Conservation (phyloP, 2,797 vertebrate genomes). For the Hemibagrus guttatus region DNA sequence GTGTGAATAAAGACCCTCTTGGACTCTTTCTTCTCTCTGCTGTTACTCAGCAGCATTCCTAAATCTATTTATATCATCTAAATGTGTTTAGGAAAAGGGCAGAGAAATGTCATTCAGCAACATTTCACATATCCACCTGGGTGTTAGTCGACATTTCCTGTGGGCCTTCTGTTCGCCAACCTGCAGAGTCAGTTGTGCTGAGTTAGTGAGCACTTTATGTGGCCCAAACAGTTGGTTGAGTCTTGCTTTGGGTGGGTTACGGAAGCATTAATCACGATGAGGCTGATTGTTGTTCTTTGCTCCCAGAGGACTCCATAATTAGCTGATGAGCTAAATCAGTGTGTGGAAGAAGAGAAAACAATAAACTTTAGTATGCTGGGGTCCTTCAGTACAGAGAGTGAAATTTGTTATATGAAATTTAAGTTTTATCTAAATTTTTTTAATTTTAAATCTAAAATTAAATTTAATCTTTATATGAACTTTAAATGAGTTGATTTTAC, state of each 20-base stretch:
- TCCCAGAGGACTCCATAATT: constrained; percentile 9
- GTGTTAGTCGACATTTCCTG: background rate
- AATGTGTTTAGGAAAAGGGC: constrained; percentile 19
- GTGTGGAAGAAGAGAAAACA: background rate
- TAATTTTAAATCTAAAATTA: no score
- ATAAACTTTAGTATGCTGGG: background rate
- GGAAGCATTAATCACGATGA: constrained; percentile 22
- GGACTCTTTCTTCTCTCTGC: constrained; percentile 2
- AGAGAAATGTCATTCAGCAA: constrained; percentile 19
- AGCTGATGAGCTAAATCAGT: constrained; percentile 15
- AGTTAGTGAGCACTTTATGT: background rate
- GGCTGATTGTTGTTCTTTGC: background rate
- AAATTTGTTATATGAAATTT: no score
- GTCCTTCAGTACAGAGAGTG: background rate
- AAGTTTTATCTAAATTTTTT: no score
- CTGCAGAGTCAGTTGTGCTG: constrained; percentile 15
- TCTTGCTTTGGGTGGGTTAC: background rate
- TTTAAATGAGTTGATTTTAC: background rate
- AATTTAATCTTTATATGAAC: background rate
- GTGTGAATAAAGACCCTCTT: constrained; percentile 9
- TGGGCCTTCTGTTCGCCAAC: constrained; percentile 5
- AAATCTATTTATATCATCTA: constrained; percentile 26
- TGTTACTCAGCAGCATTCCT: constrained; percentile 1
- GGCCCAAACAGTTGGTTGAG: constrained; percentile 9
- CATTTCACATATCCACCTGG: constrained; percentile 26